A percentile compares a stretch with the other conserved stretches of the same genome.
Conservation (phyloP, 2,797 vertebrate genomes). For the Mastacembelus armatus region DNA sequence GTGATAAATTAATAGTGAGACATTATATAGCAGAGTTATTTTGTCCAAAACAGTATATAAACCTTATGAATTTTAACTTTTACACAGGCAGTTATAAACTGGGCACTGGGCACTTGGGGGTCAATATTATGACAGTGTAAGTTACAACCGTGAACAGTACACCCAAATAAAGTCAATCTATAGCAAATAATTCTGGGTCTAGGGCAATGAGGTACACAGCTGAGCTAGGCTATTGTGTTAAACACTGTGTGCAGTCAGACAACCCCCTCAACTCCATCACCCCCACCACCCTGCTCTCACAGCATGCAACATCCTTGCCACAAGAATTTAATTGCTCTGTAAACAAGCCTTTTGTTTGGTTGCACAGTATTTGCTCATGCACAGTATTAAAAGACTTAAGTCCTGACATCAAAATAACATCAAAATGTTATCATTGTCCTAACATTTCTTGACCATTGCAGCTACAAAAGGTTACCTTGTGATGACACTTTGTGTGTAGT, state of each 20-base stretch:
- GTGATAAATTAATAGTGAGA: conserved; percentile 65
- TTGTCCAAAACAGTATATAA: conserved; percentile 29
- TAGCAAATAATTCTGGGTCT: conserved; percentile 17
- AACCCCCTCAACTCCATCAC: conserved; percentile 52
- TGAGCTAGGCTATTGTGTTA: conserved; percentile 46
- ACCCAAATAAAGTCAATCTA: conserved; percentile 25
- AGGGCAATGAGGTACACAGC: conserved; percentile 32
- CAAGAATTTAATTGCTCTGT: conserved; percentile 82
- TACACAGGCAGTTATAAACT: background rate
- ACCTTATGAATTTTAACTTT: conserved; percentile 27
- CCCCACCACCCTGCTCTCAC: conserved; percentile 68
- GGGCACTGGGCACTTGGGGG: background rate
- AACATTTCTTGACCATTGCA: conserved; percentile 44
- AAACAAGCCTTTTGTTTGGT: conserved; percentile 80
- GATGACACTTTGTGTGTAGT: conserved; percentile 53
- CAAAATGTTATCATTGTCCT: conserved; percentile 49
- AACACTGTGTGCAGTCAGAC: conserved; percentile 57
- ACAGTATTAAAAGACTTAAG: conserved; percentile 69
- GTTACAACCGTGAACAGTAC: background rate
- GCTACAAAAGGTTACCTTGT: conserved; percentile 45
- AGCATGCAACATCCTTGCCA: conserved; percentile 80
- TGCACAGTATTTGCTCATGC: conserved; percentile 71
- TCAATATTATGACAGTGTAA: background rate
- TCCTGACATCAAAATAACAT: conserved; percentile 60
- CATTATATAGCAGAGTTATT: conserved; percentile 31